A percentile compares a stretch with the other conserved stretches of the same genome.
Evolutionary conservation across 2,113 vertebrate genomes (phyloP).

Genomic region (Etia nguti): DNA sequence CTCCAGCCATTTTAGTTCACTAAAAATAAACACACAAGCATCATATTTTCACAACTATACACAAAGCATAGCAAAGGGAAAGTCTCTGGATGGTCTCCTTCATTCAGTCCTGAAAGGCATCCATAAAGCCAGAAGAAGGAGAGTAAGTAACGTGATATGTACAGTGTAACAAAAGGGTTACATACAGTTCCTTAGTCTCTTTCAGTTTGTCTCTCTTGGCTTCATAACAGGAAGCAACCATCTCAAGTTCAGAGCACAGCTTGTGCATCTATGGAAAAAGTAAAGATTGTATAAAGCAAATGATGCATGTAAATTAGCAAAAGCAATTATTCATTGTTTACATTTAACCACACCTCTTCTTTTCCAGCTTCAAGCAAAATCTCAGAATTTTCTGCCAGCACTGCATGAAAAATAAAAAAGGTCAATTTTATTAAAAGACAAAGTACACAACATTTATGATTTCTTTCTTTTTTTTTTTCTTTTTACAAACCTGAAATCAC

Average conservation of each 20-base stretch:
- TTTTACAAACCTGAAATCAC: background rate
- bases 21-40: conserved; percentile 27
- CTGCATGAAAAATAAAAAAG: conserved; percentile 26
- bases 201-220: conserved; percentile 64
- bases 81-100: background rate
- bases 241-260: conserved; percentile 69
- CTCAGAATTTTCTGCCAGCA: conserved; percentile 63
- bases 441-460: background rate
- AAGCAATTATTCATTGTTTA: background rate
- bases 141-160: background rate
- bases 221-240: conserved; percentile 68
- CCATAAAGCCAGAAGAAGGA: background rate
- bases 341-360: conserved; percentile 59
- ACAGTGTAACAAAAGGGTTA: background rate
- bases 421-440: background rate
- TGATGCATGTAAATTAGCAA: background rate
- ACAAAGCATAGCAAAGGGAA: background rate
- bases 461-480: background rate
- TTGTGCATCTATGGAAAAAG: conserved; percentile 58
- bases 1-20: conserved; percentile 70
- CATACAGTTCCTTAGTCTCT: conserved; percentile 68
- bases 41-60: background rate
- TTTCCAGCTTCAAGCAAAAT: conserved; percentile 65
- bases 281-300: background rate
- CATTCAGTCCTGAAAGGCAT: background rate